These are phyloP conservation scores for Orussus abietinus DNA, from an alignment of 1,140 invertebrate species.

Conservation along the genomic window DNA sequence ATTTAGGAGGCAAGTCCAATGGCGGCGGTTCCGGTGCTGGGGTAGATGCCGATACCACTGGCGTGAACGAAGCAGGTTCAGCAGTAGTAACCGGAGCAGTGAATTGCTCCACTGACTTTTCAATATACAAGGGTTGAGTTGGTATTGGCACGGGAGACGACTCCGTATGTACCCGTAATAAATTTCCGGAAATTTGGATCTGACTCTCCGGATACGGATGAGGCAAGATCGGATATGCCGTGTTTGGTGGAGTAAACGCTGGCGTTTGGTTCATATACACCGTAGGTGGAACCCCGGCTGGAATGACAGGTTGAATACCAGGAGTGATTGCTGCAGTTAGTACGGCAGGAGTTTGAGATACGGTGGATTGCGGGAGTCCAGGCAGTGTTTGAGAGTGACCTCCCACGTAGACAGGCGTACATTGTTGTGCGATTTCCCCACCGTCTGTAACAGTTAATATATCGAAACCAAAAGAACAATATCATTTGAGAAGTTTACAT, in stretches of 20 bases:
- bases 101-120: constrained; percentile 18
- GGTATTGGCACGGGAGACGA: constrained; percentile 21
- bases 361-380: constrained; percentile 10
- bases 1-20: constrained; percentile 75
- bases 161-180: constrained; percentile 33
- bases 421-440: constrained; percentile 17
- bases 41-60: constrained; percentile 9
- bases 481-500: not conserved
- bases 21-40: constrained; percentile 50
- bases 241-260: constrained; percentile 25
- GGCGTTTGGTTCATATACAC: constrained; percentile 30
- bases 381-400: constrained; percentile 20
- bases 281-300: constrained; percentile 28
- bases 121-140: constrained; percentile 20
- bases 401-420: constrained; percentile 31
- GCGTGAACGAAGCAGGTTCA: constrained; percentile 12
- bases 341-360: constrained; percentile 20
- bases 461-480: not conserved
- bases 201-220: constrained; percentile 25
- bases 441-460: constrained; percentile 15
- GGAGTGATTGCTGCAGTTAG: constrained; percentile 29
- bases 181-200: constrained; percentile 25
- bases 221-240: constrained; percentile 12
- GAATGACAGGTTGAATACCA: constrained; percentile 20
- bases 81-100: constrained; percentile 16